Percentiles rank a stretch among this genome's conserved stretches.
These are phyloP conservation scores for Halisarca cf. caerulea DNA, from an alignment of 37 sponge, comb jelly and placozoan genomes.

Conservation along the genomic window DNA sequence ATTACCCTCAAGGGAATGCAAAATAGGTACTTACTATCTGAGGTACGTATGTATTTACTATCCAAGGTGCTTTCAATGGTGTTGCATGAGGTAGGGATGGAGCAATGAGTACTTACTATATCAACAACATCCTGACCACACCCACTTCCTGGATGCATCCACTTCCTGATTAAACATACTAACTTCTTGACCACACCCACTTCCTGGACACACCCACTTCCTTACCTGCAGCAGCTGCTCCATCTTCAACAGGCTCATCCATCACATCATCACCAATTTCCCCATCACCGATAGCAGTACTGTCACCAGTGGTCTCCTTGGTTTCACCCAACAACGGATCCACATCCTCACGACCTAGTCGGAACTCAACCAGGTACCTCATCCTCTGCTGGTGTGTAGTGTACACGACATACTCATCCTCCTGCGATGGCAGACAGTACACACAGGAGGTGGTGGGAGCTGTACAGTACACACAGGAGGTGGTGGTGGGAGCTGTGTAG, in stretches of 20 bases:
- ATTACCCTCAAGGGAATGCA: too few relatives aligned
- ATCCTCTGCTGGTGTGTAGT: conserved; percentile 74
- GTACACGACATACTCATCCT: conserved; percentile 86
- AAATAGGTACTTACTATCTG: too few relatives aligned
- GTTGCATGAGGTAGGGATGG: too few relatives aligned
- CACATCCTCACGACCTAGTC: conserved; percentile 41
- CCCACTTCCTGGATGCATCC: too few relatives aligned
- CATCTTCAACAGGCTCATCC: conserved; percentile 14
- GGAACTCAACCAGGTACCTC: conserved; percentile 87
- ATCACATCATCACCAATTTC: conserved; percentile 19
- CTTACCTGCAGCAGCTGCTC: neutral
- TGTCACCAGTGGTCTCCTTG: neutral
- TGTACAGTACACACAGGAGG: neutral
- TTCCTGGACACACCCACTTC: neutral
- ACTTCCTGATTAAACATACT: too few relatives aligned
- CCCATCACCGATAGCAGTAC: neutral
- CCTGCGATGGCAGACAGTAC: too few relatives aligned
- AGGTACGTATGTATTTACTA: too few relatives aligned
- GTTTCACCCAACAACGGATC: neutral
- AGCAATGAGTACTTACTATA: neutral
- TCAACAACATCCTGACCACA: too few relatives aligned
- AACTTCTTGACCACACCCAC: too few relatives aligned
- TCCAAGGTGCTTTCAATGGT: too few relatives aligned
- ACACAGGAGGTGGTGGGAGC: neutral
- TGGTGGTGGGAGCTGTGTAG: too few relatives aligned